phyloP scores from a whole-genome alignment of 2,113 vertebrate species.

The Clarias macrocephalus region DNA sequence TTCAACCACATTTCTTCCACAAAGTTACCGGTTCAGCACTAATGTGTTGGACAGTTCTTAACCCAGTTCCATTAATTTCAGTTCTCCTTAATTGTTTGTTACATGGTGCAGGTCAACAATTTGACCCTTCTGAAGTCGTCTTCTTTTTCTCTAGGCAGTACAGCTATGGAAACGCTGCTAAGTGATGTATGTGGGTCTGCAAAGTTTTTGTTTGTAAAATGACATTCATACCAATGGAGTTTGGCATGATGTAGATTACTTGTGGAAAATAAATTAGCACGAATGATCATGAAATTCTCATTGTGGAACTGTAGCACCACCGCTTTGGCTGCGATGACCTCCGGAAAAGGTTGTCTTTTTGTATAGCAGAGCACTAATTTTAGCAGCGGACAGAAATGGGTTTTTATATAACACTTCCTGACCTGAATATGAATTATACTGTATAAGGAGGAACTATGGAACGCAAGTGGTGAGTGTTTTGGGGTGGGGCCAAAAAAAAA shows the following conservation, averaged over 20 bases:
- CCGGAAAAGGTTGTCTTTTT: constrained; percentile 12
- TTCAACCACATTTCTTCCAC: no score
- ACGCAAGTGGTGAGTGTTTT: background rate
- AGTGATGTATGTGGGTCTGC: no score
- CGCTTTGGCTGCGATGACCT: background rate
- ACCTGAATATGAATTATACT: constrained; percentile 4
- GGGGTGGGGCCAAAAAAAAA: background rate
- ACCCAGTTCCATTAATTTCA: no score
- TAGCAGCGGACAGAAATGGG: background rate
- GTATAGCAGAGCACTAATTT: background rate
- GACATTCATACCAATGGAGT: background rate
- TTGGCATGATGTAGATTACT: background rate
- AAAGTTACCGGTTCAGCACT: no score
- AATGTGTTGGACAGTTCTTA: no score
- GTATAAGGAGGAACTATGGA: background rate
- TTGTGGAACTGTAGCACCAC: background rate
- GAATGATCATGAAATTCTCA: background rate
- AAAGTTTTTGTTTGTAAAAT: background rate
- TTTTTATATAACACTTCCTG: constrained; percentile 16
- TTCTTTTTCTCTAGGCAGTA: background rate
- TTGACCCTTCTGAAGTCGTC: no score
- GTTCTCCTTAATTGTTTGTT: no score
- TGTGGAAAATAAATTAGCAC: background rate
- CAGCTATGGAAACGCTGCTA: background rate
- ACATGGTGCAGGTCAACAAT: no score